Conservation (phyloP, 2,113 vertebrate genomes). For the Hyperopisus bebe region DNA sequence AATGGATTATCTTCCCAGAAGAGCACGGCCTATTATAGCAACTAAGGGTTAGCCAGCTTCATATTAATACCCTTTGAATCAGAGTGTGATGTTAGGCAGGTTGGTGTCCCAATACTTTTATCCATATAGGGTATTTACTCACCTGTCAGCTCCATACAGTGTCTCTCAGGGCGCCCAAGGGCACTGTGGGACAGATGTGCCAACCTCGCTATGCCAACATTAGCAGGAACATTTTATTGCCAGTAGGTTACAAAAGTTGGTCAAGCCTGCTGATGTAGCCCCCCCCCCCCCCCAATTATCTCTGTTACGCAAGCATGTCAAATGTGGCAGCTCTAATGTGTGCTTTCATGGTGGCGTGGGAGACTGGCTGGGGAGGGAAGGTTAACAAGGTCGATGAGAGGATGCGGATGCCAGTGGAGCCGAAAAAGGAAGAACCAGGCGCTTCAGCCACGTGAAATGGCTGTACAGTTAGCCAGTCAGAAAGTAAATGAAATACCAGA, state of each 20-base stretch:
- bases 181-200: background rate
- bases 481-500: background rate
- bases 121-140: background rate
- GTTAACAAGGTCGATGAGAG: background rate
- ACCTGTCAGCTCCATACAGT: background rate
- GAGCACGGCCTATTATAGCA: background rate
- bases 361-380: background rate
- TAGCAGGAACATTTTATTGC: conserved; percentile 2
- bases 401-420: background rate
- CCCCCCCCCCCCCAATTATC: conserved; percentile 12
- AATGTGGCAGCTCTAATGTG: background rate
- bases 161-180: background rate
- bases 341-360: background rate
- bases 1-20: background rate
- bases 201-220: background rate
- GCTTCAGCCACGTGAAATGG: background rate
- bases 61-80: background rate
- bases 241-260: background rate
- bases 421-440: background rate
- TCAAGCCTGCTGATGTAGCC: conserved; percentile 7
- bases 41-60: background rate
- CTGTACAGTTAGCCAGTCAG: background rate
- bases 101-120: background rate
- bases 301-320: conserved; percentile 18
- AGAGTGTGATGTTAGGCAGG: background rate